Evolutionary conservation across 2,797 vertebrate species (phyloP).

Genomic region (Smutsia gigantea): DNA sequence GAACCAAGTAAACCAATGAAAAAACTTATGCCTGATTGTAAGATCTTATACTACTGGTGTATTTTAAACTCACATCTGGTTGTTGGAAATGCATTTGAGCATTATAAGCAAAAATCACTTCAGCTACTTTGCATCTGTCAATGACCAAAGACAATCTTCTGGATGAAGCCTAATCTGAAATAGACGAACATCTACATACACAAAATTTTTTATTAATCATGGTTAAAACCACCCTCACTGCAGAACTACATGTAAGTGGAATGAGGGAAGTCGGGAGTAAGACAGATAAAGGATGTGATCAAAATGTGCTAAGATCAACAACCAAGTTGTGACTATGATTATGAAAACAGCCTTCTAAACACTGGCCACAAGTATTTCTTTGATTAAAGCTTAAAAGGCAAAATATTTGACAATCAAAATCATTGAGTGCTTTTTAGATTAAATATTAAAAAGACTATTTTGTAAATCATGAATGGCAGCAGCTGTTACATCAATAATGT

Average conservation of each 20-base stretch:
- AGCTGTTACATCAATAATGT: not conserved
- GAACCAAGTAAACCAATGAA: not conserved
- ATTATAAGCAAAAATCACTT: not conserved
- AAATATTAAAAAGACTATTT: constrained; percentile 36
- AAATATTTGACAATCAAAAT: constrained; percentile 27
- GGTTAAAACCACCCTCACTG: not conserved
- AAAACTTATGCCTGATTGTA: not conserved
- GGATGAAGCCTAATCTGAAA: not conserved
- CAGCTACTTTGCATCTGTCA: not conserved
- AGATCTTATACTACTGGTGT: not conserved
- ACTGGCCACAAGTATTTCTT: not conserved
- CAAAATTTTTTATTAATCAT: not conserved
- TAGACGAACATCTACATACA: not conserved
- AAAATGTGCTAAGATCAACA: not conserved
- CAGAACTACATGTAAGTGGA: not conserved
- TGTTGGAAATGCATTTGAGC: not conserved
- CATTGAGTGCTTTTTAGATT: not conserved
- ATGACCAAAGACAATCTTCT: not conserved
- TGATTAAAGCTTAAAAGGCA: constrained; percentile 10
- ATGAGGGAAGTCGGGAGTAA: not conserved
- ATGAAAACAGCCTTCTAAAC: not conserved
- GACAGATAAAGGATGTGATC: not conserved
- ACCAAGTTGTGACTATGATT: not conserved
- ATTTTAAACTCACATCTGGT: not conserved
- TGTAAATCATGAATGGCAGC: constrained; percentile 37